These are phyloP conservation scores for Chrysolina oricalcia DNA, from an alignment of 2,888 invertebrate genomes.

Conservation along the genomic window DNA sequence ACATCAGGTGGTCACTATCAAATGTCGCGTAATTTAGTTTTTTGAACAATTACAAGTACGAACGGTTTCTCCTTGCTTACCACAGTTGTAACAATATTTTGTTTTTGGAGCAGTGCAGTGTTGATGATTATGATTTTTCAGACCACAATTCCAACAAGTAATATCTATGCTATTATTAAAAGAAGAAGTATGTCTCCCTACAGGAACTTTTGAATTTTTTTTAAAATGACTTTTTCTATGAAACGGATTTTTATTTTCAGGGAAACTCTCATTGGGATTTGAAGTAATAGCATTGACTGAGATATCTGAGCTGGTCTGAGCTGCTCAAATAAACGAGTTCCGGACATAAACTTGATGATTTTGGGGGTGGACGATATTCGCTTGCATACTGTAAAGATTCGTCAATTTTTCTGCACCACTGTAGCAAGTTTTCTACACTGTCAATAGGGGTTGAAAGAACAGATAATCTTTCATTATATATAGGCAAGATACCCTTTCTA, in stretches of 20 bases:
- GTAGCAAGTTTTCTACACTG: slow-evolving; percentile 15
- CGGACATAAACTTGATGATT: slow-evolving; percentile 26
- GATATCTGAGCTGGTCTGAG: background rate
- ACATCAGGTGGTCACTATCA: slow-evolving; percentile 16
- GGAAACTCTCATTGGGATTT: background rate
- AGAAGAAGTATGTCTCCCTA: background rate
- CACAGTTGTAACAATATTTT: slow-evolving; percentile 34
- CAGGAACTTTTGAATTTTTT: background rate
- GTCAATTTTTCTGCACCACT: slow-evolving; percentile 24
- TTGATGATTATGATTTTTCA: slow-evolving; percentile 24
- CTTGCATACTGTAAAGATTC: slow-evolving; percentile 13
- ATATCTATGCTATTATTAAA: background rate
- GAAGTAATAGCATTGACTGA: slow-evolving; percentile 15
- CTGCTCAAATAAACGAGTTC: slow-evolving; percentile 23
- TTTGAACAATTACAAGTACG: slow-evolving; percentile 34
- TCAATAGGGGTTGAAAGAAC: too few relatives aligned
- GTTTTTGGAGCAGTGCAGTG: slow-evolving; percentile 28
- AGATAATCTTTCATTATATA: too few relatives aligned
- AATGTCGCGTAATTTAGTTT: slow-evolving; percentile 15
- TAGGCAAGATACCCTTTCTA: slow-evolving; percentile 19
- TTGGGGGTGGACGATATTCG: slow-evolving; percentile 24
- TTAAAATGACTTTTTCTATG: background rate
- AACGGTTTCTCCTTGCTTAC: slow-evolving; percentile 16
- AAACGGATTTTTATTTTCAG: background rate
- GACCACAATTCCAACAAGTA: slow-evolving; percentile 29